phyloP scores from a whole-genome alignment of 2,113 vertebrate genomes.

The Larimichthys crocea region DNA sequence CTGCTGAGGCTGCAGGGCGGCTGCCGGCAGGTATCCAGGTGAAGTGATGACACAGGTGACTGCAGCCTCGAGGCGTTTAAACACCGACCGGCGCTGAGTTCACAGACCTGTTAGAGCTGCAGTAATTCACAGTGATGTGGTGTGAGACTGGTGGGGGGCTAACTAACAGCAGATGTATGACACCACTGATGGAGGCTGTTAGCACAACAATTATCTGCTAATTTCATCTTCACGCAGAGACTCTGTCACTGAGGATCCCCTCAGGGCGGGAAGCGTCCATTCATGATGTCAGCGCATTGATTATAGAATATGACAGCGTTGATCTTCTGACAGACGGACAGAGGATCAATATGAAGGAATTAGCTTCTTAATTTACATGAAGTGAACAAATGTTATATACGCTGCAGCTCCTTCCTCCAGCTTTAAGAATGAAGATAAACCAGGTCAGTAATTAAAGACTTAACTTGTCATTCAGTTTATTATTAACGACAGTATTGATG shows the following conservation, averaged over 20 bases:
- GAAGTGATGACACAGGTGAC: neutral
- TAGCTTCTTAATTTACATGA: no score
- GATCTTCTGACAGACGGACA: neutral
- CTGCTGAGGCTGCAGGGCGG: neutral
- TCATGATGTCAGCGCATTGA: neutral
- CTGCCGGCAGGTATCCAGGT: neutral
- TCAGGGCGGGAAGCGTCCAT: neutral
- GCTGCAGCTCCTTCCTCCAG: no score
- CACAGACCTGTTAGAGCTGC: conserved; percentile 10
- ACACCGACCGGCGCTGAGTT: conserved; percentile 6
- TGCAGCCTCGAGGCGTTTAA: conserved; percentile 1
- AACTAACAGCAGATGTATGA: conserved; percentile 32
- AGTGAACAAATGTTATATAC: neutral
- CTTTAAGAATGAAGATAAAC: no score
- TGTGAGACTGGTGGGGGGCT: neutral
- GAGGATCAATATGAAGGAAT: neutral
- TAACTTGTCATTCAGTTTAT: no score
- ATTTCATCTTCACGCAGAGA: conserved; percentile 21
- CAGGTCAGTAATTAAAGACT: no score
- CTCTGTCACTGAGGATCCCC: neutral
- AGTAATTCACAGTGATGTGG: conserved; percentile 18
- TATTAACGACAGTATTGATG: no score
- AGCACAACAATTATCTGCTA: conserved; percentile 33
- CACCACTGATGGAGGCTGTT: conserved; percentile 30
- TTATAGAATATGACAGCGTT: neutral